Evolutionary conservation across 2,888 invertebrate species (phyloP).

Genomic region (Acrobasis repandana): DNA sequence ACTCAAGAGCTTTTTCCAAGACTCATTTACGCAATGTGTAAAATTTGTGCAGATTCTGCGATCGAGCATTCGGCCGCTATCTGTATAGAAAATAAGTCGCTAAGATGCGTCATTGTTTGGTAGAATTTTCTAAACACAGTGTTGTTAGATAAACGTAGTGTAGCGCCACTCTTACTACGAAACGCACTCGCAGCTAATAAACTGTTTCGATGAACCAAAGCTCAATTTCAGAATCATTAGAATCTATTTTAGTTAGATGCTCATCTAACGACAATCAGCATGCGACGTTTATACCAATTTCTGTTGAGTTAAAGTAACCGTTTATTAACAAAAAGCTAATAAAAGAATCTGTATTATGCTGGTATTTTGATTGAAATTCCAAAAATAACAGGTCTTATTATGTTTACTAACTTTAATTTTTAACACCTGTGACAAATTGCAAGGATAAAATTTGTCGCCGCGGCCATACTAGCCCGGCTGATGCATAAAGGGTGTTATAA

Average conservation of each 20-base stretch:
- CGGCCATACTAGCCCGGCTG: too few species aligned
- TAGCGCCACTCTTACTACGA: background rate
- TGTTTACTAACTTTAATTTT: background rate
- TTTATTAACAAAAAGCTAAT: constrained; percentile 79
- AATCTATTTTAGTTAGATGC: constrained; percentile 28
- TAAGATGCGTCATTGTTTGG: too few species aligned
- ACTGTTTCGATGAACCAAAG: constrained; percentile 54
- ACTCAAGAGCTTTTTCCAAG: too few species aligned
- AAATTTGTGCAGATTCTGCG: too few species aligned
- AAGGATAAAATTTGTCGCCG: too few species aligned
- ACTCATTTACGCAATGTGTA: background rate
- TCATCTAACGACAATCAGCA: constrained; percentile 36
- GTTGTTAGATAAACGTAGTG: background rate
- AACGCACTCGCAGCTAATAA: background rate
- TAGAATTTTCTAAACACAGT: too few species aligned
- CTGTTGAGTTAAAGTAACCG: constrained; percentile 64
- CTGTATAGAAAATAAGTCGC: too few species aligned
- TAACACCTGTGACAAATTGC: too few species aligned
- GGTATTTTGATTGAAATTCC: constrained; percentile 31
- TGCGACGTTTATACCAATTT: constrained; percentile 63
- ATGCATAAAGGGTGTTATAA: too few species aligned
- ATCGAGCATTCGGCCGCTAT: too few species aligned
- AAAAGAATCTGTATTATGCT: constrained; percentile 58
- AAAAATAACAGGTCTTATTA: background rate
- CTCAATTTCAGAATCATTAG: constrained; percentile 51